These are phyloP conservation scores for Sipha maydis DNA, from an alignment of 2,888 invertebrate species.

Conservation along the genomic window DNA sequence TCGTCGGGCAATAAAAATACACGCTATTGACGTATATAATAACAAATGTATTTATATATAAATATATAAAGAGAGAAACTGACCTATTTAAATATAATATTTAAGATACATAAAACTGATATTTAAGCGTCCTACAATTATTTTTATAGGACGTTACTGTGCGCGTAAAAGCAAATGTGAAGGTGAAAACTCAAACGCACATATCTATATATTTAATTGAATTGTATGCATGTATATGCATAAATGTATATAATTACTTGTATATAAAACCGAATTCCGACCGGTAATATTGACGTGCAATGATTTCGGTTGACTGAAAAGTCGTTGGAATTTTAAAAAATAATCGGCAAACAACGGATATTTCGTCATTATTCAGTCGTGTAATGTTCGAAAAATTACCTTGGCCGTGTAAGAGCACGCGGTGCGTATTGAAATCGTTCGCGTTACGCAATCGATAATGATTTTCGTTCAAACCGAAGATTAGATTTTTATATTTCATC, in stretches of 20 bases:
- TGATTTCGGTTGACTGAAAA: constrained; percentile 25
- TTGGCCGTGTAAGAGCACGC: constrained; percentile 8
- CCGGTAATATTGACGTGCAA: neutral
- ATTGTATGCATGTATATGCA: neutral
- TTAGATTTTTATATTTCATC: constrained; percentile 14
- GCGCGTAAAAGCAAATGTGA: neutral
- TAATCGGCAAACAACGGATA: constrained; percentile 15
- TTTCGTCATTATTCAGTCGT: constrained; percentile 13
- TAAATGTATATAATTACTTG: neutral
- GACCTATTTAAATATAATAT: neutral
- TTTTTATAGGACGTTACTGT: neutral
- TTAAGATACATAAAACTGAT: neutral
- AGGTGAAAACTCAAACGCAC: constrained; percentile 4
- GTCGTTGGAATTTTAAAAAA: constrained; percentile 21
- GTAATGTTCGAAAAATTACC: constrained; percentile 20
- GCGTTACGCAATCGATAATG: constrained; percentile 20
- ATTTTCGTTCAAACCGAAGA: constrained; percentile 24
- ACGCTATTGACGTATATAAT: neutral
- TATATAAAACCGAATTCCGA: constrained; percentile 6
- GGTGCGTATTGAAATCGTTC: neutral
- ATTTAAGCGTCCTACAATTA: neutral
- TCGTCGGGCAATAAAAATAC: neutral
- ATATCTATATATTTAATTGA: no score
- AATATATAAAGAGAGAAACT: neutral
- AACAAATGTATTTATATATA: no score